A percentile compares a stretch with the other conserved stretches of the same genome.
These are phyloP conservation scores for Spodoptera littoralis DNA, from an alignment of 2,888 invertebrate genomes.

Conservation along the genomic window DNA sequence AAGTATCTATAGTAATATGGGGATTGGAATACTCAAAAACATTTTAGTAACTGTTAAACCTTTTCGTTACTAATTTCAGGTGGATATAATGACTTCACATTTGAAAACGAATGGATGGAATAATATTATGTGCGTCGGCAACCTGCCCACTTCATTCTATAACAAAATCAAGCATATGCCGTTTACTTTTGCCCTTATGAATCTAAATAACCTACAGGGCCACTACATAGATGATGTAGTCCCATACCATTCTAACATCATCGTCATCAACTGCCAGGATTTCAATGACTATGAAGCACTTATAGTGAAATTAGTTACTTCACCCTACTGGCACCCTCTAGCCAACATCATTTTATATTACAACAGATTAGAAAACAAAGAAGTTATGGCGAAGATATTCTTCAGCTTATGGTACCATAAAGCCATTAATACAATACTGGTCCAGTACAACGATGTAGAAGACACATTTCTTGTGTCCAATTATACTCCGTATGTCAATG, in stretches of 20 bases:
- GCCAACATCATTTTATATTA: slow-evolving; percentile 73
- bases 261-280: slow-evolving; percentile 67
- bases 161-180: slow-evolving; percentile 59
- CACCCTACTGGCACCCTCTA: slow-evolving; percentile 76
- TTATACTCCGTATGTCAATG: slow-evolving; percentile 71
- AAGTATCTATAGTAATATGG: too few species aligned
- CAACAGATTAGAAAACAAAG: slow-evolving; percentile 55
- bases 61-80: slow-evolving; percentile 62
- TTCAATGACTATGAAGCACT: slow-evolving; percentile 70
- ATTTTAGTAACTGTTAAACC: background rate
- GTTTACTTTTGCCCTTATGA: slow-evolving; percentile 64
- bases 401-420: slow-evolving; percentile 76
- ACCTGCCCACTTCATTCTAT: slow-evolving; percentile 71
- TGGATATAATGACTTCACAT: slow-evolving; percentile 66
- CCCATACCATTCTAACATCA: slow-evolving; percentile 68
- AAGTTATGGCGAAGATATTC: slow-evolving; percentile 69
- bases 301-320: slow-evolving; percentile 62
- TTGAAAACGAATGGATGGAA: slow-evolving; percentile 74
- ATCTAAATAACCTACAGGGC: slow-evolving; percentile 61
- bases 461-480: slow-evolving; percentile 61
- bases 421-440: slow-evolving; percentile 69
- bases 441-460: slow-evolving; percentile 66
- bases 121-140: slow-evolving; percentile 71
- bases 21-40: too few species aligned
- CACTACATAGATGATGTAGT: slow-evolving; percentile 67